phyloP scores from a whole-genome alignment of 2,797 vertebrate species.

The Sebastes kiyomatsui region DNA sequence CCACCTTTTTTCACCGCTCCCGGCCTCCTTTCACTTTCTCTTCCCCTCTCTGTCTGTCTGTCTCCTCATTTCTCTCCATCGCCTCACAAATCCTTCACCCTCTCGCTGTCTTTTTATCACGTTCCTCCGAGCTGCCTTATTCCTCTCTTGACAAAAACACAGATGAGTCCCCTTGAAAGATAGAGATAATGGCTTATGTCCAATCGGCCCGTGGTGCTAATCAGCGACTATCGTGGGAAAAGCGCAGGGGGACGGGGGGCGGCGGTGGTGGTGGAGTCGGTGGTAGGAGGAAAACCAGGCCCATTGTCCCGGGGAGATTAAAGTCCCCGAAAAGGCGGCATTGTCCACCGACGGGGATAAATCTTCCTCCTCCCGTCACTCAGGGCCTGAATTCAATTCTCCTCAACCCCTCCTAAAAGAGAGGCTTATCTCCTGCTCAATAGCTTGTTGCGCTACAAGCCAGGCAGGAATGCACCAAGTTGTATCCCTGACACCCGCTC shows the following conservation, averaged over 20 bases:
- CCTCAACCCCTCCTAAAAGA: conserved; percentile 91
- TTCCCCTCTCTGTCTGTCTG: conserved; percentile 24
- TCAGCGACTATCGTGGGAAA: conserved; percentile 98
- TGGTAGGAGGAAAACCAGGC: conserved; percentile 85
- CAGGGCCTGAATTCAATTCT: conserved; percentile 98
- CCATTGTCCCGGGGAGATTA: conserved; percentile 98
- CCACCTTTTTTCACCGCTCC: conserved; percentile 50
- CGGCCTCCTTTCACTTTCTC: conserved; percentile 47
- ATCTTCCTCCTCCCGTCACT: conserved; percentile 99
- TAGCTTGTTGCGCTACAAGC: conserved; percentile 95
- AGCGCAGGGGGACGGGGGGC: conserved; percentile 80
- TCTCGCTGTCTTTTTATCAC: conserved; percentile 61
- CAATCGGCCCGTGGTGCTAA: conserved; percentile 88
- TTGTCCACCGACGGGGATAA: conserved; percentile 96
- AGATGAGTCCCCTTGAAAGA: conserved; percentile 70
- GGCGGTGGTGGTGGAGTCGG: conserved; percentile 55
- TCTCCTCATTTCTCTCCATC: conserved; percentile 42
- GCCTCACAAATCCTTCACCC: conserved; percentile 46
- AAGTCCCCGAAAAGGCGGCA: conserved; percentile 93
- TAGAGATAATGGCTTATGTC: conserved; percentile 92
- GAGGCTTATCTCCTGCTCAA: conserved; percentile 98
- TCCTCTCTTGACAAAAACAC: conserved; percentile 52
- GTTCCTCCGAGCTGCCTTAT: conserved; percentile 45
- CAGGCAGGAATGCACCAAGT: conserved; percentile 88
- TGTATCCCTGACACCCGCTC: conserved; percentile 83